Evolutionary conservation across 2,888 invertebrate genomes (phyloP).

Genomic region (Empis stercorea): DNA sequence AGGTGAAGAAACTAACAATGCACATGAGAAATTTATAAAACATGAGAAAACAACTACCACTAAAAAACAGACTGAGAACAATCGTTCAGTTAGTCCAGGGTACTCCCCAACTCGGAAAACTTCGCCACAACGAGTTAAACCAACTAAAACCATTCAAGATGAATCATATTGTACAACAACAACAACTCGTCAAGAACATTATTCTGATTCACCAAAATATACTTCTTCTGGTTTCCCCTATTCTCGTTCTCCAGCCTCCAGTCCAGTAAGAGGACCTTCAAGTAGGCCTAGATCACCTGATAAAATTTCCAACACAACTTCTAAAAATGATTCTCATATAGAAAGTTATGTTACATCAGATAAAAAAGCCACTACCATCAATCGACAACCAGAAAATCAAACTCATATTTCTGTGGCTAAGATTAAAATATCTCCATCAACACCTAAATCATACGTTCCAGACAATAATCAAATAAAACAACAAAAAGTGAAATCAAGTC

Average conservation of each 20-base stretch:
- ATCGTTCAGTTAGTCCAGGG: not conserved
- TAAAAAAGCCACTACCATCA: slow-evolving; percentile 1
- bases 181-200: not conserved
- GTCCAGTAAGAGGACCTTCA: slow-evolving; percentile 10
- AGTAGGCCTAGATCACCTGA: slow-evolving; percentile 11
- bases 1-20: slow-evolving; percentile 1
- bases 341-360: no score
- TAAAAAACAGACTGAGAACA: not conserved
- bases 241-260: slow-evolving; percentile 28
- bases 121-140: slow-evolving; percentile 20
- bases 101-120: slow-evolving; percentile 19
- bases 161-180: slow-evolving; percentile 14
- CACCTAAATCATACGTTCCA: slow-evolving; percentile 2
- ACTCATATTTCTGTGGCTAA: slow-evolving; percentile 17
- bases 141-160: slow-evolving; percentile 9
- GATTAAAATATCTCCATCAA: slow-evolving; percentile 15
- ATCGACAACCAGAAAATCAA: slow-evolving; percentile 8
- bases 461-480: slow-evolving; percentile 6
- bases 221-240: slow-evolving; percentile 28
- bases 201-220: slow-evolving; percentile 18
- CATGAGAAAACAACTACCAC: not conserved
- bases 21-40: slow-evolving; percentile 15
- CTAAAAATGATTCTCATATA: not conserved
- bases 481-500: slow-evolving; percentile 11
- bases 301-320: not conserved